Base-by-base conservation (phyloP, 2,888 invertebrate species). In the Koerneria pararmatus region DNA sequence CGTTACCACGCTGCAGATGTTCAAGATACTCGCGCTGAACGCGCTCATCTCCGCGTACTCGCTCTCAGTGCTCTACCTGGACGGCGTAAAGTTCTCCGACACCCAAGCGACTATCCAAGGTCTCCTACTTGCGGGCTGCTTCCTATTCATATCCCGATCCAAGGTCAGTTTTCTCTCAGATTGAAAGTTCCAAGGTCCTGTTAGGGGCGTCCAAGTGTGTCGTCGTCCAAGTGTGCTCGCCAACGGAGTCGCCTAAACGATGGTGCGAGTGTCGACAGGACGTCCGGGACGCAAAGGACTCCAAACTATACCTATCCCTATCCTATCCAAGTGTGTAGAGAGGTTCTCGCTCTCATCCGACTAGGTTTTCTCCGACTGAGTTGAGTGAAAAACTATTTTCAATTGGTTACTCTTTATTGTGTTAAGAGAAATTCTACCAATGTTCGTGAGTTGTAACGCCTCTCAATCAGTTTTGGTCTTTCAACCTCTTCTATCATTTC, bases 1-100 rank as follows among this genome's bases (percentile, higher is more conserved):
- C 69, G 98, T 99, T 27, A 99, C 98, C 0, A 99, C 98, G 0
- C 87, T 99, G 69, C 98, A 99, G 86, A 99, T 99, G 98, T 99
- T 99, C 87, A 99, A 99, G 87, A 99, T 99, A 78, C 87, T 99
- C 66, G 98, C 98, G 0, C 86, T 99, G 65, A 98, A 99, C 85
- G 98, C 98, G 0, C 88, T 99, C 2, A 92, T 98, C 74, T 88
- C 95, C 74, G 98, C 98, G 0, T 99, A 99, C 87, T 93, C 95
- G 80, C 77, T 98, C 86, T 95, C 95, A 2, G 97, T 98, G 32
- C 87, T 99, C 29, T 98, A 98, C 84, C 88, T 98, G 73, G 95
- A 97, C 84, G 97, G 97, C 19, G 92, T 98, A 75, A 98, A 95
- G 86, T 92, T 97, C 84, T 73, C 73, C 65, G 81, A 99, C 84